Conservation (phyloP, 2,113 vertebrate species). For the Calyptommatus sinebrachiatus region DNA sequence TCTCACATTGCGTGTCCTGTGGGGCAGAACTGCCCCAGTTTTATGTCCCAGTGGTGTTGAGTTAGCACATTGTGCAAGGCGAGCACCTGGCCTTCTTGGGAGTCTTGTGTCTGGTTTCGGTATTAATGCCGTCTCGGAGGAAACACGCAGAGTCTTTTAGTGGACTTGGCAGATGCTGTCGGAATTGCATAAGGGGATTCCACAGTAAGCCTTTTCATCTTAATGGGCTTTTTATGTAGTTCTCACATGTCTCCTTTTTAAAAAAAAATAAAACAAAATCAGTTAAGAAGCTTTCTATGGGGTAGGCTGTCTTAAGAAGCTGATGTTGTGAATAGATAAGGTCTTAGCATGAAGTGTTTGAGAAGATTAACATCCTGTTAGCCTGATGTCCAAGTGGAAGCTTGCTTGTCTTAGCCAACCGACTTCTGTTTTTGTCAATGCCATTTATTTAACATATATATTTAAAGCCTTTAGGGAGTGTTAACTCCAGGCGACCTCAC, state of each 20-base stretch:
- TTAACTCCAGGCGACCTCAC: not conserved
- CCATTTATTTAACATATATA: not conserved
- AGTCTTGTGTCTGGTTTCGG: not conserved
- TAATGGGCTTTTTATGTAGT: not conserved
- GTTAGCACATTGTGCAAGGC: not conserved
- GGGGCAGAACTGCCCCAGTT: not conserved
- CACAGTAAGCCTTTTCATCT: not conserved
- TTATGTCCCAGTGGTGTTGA: not conserved
- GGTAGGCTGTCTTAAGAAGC: not conserved
- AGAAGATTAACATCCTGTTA: not conserved
- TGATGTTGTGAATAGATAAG: not conserved
- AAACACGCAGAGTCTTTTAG: not conserved
- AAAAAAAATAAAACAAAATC: no score
- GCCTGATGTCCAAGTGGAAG: not conserved
- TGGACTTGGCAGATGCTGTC: not conserved
- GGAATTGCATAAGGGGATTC: not conserved
- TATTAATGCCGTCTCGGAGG: not conserved
- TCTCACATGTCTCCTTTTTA: no score
- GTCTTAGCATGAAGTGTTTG: not conserved
- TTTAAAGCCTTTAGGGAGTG: not conserved
- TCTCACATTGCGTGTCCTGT: not conserved
- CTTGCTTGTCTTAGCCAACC: not conserved
- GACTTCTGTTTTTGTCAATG: not conserved
- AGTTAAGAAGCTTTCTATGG: not conserved
- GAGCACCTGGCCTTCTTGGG: not conserved